phyloP scores from a whole-genome alignment of 2,888 invertebrate species.

The Tricholauxania praeusta region DNA sequence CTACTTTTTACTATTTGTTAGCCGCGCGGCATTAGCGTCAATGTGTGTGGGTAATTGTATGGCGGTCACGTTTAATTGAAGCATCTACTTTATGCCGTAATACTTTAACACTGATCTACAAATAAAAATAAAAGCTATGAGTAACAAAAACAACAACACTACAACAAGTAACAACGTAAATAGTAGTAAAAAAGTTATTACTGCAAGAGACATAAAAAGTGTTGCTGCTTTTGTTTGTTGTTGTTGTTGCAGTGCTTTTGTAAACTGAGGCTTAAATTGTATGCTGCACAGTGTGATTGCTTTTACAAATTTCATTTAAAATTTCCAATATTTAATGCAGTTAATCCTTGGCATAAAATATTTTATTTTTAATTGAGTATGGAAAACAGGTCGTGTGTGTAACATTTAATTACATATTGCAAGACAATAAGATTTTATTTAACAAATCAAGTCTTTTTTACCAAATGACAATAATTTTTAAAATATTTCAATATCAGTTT shows the following conservation, averaged over 20 bases:
- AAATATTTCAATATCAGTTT: no score
- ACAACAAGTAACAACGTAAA: neutral
- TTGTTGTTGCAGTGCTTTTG: neutral
- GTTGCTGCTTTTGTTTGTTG: neutral
- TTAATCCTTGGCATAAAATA: no score
- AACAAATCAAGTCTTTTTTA: no score
- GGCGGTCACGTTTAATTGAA: conserved; percentile 60
- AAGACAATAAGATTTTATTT: no score
- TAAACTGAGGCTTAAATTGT: no score
- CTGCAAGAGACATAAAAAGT: neutral
- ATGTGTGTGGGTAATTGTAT: conserved; percentile 57
- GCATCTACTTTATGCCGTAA: conserved; percentile 61
- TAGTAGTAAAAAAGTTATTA: neutral
- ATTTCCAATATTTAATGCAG: no score
- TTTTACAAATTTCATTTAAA: no score
- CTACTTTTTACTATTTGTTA: neutral
- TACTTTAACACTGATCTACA: conserved; percentile 50
- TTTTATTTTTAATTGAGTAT: no score
- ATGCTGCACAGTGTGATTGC: no score
- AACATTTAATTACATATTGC: no score
- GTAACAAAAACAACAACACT: conserved; percentile 7
- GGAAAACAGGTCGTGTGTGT: no score
- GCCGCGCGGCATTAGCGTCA: neutral
- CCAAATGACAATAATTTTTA: no score
- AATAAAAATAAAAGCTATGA: neutral